Conservation (phyloP, 1,140 invertebrate species). For the Atta cephalotes region DNA sequence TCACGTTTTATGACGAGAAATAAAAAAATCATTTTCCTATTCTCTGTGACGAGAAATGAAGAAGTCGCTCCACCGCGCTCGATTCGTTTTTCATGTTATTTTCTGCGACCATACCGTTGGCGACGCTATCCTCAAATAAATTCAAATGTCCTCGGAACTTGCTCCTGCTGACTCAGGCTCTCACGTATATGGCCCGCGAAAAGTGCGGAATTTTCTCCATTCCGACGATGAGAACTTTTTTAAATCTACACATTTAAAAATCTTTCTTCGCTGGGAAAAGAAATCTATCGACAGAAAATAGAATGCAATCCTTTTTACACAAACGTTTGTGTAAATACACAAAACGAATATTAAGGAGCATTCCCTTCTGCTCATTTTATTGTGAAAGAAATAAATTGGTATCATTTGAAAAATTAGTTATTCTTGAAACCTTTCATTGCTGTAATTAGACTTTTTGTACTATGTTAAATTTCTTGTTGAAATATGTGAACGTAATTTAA, state of each 20-base stretch:
- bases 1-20: background rate
- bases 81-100: conserved; percentile 25
- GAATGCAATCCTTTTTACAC: background rate
- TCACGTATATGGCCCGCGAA: conserved; percentile 1
- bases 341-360: background rate
- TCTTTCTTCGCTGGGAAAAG: background rate
- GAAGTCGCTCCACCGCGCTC: background rate
- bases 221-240: conserved; percentile 15
- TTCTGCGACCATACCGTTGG: background rate
- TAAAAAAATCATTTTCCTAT: background rate
- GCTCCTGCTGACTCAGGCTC: conserved; percentile 36
- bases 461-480: conserved; percentile 16
- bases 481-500: conserved; percentile 43
- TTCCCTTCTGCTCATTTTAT: background rate
- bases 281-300: background rate
- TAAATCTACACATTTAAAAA: conserved; percentile 35
- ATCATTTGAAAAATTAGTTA: background rate
- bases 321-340: background rate
- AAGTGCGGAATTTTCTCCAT: conserved; percentile 12
- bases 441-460: background rate
- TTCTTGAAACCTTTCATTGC: background rate
- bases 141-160: conserved; percentile 47
- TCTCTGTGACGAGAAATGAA: background rate
- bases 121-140: conserved; percentile 41
- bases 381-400: background rate